Conservation (phyloP, 1,140 invertebrate genomes). For the Riptortus pedestris region DNA sequence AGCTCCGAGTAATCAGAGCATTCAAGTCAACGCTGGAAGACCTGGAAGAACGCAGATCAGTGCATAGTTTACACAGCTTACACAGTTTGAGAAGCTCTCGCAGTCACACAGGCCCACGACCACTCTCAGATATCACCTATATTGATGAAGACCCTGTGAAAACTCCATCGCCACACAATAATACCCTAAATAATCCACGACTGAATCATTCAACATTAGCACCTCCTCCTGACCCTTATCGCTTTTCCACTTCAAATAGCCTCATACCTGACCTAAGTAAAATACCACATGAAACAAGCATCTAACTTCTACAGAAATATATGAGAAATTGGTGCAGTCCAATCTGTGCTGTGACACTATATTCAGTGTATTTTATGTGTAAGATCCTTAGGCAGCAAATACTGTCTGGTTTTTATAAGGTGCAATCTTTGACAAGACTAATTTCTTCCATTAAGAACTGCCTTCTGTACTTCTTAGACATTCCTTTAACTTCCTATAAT, state of each 20-base stretch:
- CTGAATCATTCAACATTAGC: slow-evolving; percentile 37
- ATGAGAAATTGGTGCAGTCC: background rate
- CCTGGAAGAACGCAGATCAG: slow-evolving; percentile 94
- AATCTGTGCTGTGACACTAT: background rate
- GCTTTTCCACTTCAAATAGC: slow-evolving; percentile 32
- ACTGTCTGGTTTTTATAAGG: slow-evolving; percentile 2
- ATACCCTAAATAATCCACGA: slow-evolving; percentile 20
- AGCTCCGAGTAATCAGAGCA: slow-evolving; percentile 99
- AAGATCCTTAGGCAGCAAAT: slow-evolving; percentile 1
- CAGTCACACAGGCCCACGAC: slow-evolving; percentile 65
- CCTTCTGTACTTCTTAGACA: slow-evolving; percentile 12
- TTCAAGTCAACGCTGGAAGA: slow-evolving; percentile 99
- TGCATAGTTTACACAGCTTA: slow-evolving; percentile 94
- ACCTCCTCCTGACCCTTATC: slow-evolving; percentile 36
- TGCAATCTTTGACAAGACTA: slow-evolving; percentile 12
- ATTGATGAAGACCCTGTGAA: slow-evolving; percentile 75
- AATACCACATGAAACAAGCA: slow-evolving; percentile 60
- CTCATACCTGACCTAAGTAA: slow-evolving; percentile 48
- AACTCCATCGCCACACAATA: slow-evolving; percentile 39
- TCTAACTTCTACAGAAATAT: slow-evolving; percentile 39
- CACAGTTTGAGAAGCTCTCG: slow-evolving; percentile 82
- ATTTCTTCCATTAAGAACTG: slow-evolving; percentile 17
- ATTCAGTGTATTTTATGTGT: background rate
- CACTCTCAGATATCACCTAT: slow-evolving; percentile 80
- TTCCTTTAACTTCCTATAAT: slow-evolving; percentile 7